phyloP scores from a whole-genome alignment of 1,140 invertebrate species.

The Camponotus vicinus region DNA sequence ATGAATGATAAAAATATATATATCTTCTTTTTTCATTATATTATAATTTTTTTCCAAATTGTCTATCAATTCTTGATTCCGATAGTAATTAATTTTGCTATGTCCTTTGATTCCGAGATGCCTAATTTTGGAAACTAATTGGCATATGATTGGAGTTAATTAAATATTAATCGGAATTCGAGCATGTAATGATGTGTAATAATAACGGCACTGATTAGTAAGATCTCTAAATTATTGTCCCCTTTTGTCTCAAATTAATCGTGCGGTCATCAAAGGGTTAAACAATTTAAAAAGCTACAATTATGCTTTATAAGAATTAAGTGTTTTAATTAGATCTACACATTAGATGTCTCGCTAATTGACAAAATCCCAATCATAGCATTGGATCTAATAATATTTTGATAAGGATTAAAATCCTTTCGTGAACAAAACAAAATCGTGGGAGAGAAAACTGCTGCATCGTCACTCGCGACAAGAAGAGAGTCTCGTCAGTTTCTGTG shows the following conservation, averaged over 20 bases:
- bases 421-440: background rate
- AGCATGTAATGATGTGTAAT: background rate
- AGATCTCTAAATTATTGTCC: conserved; percentile 1
- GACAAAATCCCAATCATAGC: background rate
- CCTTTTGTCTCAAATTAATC: background rate
- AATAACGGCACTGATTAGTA: conserved; percentile 5
- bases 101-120: background rate
- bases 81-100: background rate
- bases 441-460: conserved; percentile 60
- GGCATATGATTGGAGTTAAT: conserved; percentile 13
- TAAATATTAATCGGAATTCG: conserved; percentile 39
- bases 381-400: background rate
- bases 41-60: background rate
- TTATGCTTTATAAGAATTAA: conserved; percentile 6
- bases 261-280: background rate
- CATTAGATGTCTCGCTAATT: background rate
- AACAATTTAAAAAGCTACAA: conserved; percentile 8
- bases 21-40: background rate
- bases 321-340: background rate
- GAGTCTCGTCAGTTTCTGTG: conserved; percentile 60
- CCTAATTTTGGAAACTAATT: conserved; percentile 27
- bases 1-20: background rate
- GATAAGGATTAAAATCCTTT: too few species aligned
- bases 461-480: conserved; percentile 42
- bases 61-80: background rate